Evolutionary conservation across 2,113 vertebrate genomes (phyloP), one percentile per base, ranked within the genome.

Genomic region (Amia ocellicauda): DNA sequence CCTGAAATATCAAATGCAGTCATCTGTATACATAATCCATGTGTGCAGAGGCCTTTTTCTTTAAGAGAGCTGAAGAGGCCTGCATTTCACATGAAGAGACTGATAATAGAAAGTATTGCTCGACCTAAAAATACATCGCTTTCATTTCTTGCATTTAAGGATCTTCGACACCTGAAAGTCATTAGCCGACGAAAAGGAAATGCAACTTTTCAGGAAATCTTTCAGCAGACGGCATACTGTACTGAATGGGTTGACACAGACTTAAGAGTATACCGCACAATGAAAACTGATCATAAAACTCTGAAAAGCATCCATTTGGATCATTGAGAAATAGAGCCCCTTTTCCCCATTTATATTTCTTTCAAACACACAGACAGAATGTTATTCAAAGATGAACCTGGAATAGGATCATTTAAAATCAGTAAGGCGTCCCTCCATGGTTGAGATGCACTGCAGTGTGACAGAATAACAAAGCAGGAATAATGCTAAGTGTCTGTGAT

Each of bases 1-100:
- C 86, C 88, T 90, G 60, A 50, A 51, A 50, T 2, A 59, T 36
- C 31, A 36, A 36, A 7, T 36, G 31, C 31, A 36, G n/a, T n/a
- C n/a, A n/a, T n/a, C n/a, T n/a, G n/a, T n/a, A n/a, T n/a, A n/a
- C n/a, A n/a, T n/a, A n/a, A n/a, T n/a, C n/a, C n/a, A n/a, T 36
- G 5, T 36, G 5, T 36, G 31, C 11, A 36, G 31, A 11, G 5
- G 31, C 11, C 5, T 7, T 36, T 49, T 20, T 19, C 9, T 57
- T 64, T 27, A 56, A 28, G 31, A 36, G 31, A 49, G 52, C 9
- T 10, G 13, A 1, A 56, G 10, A 64, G 20, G 4, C n/a, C 16
- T 23, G 19, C 1, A 31, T 14, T 24, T 26, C 22, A 19, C 1
- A n/a, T n/a, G n/a, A n/a, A n/a, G n/a, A n/a, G n/a, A n/a, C n/a